A percentile compares a stretch with the other conserved stretches of the same genome.
phyloP scores from a whole-genome alignment of 1,140 invertebrate genomes.

The Harlomillsia oculata region DNA sequence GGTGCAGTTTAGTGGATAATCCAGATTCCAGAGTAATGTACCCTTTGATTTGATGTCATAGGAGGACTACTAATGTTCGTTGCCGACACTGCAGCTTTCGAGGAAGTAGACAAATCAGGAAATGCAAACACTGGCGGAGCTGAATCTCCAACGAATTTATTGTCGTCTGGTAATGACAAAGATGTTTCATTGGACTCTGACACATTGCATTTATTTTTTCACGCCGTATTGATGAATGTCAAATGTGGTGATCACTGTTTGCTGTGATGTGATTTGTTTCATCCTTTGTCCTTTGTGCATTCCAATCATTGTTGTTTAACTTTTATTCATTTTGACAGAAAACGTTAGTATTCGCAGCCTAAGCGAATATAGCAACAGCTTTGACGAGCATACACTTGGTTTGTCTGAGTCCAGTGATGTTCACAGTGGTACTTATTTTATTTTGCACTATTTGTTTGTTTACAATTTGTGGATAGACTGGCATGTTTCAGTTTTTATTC shows the following conservation, averaged over 20 bases:
- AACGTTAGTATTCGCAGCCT: conserved; percentile 33
- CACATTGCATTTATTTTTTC: conserved; percentile 4
- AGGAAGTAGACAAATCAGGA: conserved; percentile 59
- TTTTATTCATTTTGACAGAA: conserved; percentile 17
- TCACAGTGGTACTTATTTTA: conserved; percentile 31
- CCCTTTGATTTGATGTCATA: conserved; percentile 25
- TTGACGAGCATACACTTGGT: conserved; percentile 33
- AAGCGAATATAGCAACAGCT: conserved; percentile 36
- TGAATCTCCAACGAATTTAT: conserved; percentile 53
- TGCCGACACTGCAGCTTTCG: conserved; percentile 67
- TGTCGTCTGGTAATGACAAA: conserved; percentile 56
- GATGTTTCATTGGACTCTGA: neutral
- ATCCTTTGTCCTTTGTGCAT: neutral
- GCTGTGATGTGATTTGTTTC: neutral
- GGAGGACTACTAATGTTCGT: conserved; percentile 65
- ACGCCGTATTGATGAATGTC: too few relatives aligned
- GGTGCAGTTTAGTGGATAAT: conserved; percentile 4
- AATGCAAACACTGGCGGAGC: conserved; percentile 44
- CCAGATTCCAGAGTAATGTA: neutral
- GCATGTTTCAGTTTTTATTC: conserved; percentile 11
- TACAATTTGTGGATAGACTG: too few relatives aligned
- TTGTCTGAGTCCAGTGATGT: conserved; percentile 24
- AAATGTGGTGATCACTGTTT: too few relatives aligned
- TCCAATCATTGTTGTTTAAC: conserved; percentile 14
- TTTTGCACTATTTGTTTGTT: conserved; percentile 7